Percentiles rank a stretch among this genome's conserved stretches.
Evolutionary conservation across 2,113 vertebrate genomes (phyloP).

Genomic region (Plectropomus leopardus): DNA sequence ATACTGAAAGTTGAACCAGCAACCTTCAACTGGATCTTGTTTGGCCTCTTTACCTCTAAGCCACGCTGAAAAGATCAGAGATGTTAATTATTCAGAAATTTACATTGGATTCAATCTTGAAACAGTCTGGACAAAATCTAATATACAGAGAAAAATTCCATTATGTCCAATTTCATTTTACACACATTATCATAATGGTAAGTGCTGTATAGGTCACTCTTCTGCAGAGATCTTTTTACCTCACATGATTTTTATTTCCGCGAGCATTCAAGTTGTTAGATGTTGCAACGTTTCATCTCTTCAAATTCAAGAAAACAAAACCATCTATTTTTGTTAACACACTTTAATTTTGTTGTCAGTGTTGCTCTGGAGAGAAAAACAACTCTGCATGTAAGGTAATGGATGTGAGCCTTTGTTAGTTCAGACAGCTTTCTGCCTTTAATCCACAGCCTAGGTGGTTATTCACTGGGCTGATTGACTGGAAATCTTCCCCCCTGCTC

Average conservation of each 20-base stretch:
- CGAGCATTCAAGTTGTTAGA: constrained; percentile 48
- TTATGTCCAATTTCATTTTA: constrained; percentile 29
- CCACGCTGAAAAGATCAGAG: constrained; percentile 2
- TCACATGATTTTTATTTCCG: constrained; percentile 37
- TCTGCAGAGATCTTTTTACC: constrained; percentile 36
- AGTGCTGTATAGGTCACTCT: constrained; percentile 49
- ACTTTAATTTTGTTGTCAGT: constrained; percentile 76
- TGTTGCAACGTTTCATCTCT: constrained; percentile 61
- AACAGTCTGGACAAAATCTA: background rate
- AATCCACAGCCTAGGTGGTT: constrained; percentile 73
- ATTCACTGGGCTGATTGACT: constrained; percentile 77
- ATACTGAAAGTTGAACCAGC: background rate
- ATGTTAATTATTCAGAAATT: background rate
- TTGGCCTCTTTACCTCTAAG: background rate
- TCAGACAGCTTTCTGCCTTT: constrained; percentile 75
- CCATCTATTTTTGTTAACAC: constrained; percentile 78
- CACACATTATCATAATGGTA: constrained; percentile 15
- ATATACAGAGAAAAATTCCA: constrained; percentile 4
- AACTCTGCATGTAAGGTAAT: constrained; percentile 68
- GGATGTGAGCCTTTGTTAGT: constrained; percentile 72
- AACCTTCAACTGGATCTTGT: background rate
- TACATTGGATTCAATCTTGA: background rate
- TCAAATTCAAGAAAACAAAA: constrained; percentile 65
- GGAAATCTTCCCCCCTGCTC: constrained; percentile 64
- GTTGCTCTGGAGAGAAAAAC: constrained; percentile 71